These are phyloP conservation scores for Papilio polyxenes DNA, from an alignment of 1,140 invertebrate genomes.

Conservation along the genomic window DNA sequence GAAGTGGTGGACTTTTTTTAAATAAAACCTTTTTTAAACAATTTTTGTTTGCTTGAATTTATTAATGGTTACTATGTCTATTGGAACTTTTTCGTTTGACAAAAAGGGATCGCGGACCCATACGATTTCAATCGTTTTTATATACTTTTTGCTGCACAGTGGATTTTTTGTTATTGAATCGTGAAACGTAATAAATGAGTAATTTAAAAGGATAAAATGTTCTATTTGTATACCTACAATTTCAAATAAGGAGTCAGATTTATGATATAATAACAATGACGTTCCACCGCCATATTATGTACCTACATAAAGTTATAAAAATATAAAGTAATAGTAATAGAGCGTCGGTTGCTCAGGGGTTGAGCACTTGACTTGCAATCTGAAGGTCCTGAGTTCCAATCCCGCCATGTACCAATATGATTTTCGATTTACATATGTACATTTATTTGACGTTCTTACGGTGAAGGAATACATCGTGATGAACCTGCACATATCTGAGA, in stretches of 20 bases:
- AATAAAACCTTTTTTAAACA: conserved; percentile 53
- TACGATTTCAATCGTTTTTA: conserved; percentile 72
- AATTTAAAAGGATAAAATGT: conserved; percentile 46
- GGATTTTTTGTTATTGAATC: conserved; percentile 61
- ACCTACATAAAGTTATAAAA: too few relatives aligned
- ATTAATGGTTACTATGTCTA: conserved; percentile 76
- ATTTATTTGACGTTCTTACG: too few relatives aligned
- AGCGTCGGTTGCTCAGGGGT: too few relatives aligned
- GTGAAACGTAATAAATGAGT: conserved; percentile 45
- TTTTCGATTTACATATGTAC: too few relatives aligned
- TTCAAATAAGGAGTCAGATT: not conserved
- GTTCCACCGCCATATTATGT: not conserved
- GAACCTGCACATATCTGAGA: too few relatives aligned
- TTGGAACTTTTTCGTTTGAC: conserved; percentile 71
- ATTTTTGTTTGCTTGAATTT: conserved; percentile 67
- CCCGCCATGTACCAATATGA: too few relatives aligned
- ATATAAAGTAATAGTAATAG: too few relatives aligned
- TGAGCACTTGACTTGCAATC: too few relatives aligned
- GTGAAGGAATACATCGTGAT: too few relatives aligned
- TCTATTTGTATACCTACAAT: conserved; percentile 33
- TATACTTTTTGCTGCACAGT: conserved; percentile 59
- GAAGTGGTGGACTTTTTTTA: conserved; percentile 71
- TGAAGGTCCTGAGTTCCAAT: too few relatives aligned
- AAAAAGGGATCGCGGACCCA: conserved; percentile 57
- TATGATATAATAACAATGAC: not conserved